phyloP scores from a whole-genome alignment of 1,140 invertebrate genomes.

The Dendroctonus ponderosae region DNA sequence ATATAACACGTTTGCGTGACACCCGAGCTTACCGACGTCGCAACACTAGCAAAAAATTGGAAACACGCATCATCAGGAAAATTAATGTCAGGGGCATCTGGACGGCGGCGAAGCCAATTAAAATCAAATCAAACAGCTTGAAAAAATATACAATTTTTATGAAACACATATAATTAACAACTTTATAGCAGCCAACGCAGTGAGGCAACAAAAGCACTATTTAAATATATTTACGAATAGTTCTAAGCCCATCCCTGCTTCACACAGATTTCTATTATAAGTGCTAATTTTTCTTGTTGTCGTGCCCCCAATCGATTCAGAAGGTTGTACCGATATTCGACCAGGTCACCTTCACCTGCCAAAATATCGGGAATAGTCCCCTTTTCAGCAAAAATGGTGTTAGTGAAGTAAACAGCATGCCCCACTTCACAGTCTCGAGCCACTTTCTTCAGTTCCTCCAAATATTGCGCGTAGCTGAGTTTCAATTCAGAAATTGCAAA shows the following conservation, averaged over 20 bases:
- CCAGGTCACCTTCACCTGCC: background rate
- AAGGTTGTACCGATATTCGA: background rate
- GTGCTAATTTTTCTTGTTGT: constrained; percentile 9
- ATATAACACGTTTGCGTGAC: too few species aligned
- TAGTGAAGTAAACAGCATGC: constrained; percentile 6
- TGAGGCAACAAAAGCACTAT: too few species aligned
- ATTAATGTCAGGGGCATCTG: too few species aligned
- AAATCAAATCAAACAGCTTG: too few species aligned
- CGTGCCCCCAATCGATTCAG: background rate
- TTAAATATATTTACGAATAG: too few species aligned
- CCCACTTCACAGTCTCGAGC: background rate
- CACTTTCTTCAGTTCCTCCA: constrained; percentile 5
- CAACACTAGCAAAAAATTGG: too few species aligned
- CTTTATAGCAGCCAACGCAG: too few species aligned
- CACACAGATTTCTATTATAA: background rate
- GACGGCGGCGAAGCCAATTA: too few species aligned
- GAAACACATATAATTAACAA: too few species aligned
- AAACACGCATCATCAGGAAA: too few species aligned
- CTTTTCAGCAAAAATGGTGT: constrained; percentile 14
- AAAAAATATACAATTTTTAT: too few species aligned
- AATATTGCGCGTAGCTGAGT: constrained; percentile 2
- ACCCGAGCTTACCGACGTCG: too few species aligned
- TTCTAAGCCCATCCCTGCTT: background rate
- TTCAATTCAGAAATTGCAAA: background rate
- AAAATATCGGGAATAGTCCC: background rate